Conservation (phyloP, 35 echinoderm and acorn worm species). For the Ophiothrix spiculata region DNA sequence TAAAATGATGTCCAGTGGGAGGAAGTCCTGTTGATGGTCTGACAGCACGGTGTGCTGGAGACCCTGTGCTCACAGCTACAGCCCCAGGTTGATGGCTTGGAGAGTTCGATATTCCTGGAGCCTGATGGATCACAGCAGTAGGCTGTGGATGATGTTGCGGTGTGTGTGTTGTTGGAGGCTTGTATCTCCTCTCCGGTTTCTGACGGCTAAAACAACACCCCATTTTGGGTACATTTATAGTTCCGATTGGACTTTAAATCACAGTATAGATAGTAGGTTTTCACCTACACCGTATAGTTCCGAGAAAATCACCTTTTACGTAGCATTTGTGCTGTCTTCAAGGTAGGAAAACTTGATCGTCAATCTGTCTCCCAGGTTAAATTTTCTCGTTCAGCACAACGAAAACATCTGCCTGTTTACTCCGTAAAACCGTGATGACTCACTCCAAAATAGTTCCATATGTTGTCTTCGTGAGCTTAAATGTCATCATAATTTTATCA, state of each 20-base stretch:
- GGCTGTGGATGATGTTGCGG: background rate
- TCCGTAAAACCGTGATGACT: background rate
- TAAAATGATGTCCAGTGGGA: conserved; percentile 8
- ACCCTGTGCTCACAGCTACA: background rate
- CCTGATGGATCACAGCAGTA: background rate
- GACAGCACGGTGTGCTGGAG: background rate
- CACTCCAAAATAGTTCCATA: background rate
- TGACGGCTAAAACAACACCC: background rate
- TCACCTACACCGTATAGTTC: background rate
- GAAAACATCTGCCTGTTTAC: background rate
- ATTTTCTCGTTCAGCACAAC: background rate
- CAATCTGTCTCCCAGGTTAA: background rate
- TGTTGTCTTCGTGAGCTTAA: background rate
- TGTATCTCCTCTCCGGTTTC: background rate
- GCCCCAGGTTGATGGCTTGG: background rate
- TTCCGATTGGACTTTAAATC: background rate
- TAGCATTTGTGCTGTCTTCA: background rate
- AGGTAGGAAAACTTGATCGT: background rate
- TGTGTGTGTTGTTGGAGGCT: background rate
- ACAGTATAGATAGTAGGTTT: background rate
- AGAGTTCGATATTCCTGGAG: background rate
- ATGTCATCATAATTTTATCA: no score
- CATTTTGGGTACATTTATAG: background rate
- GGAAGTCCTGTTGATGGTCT: background rate
- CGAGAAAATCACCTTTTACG: background rate